phyloP scores from a whole-genome alignment of 1,140 invertebrate species.

The Drosophila kurseongensis region DNA sequence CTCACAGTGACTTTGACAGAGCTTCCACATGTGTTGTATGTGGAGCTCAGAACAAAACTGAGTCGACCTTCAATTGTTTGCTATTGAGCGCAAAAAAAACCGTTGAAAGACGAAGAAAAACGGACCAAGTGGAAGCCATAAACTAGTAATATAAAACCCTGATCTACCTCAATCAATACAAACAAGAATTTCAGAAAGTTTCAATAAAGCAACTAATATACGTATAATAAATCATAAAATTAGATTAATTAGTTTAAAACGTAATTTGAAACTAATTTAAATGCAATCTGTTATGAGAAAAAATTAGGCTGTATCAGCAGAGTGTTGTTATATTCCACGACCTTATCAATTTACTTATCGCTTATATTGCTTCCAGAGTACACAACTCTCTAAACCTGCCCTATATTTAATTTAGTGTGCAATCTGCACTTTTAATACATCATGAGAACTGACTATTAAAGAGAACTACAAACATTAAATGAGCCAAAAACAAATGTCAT shows the following conservation, averaged over 20 bases:
- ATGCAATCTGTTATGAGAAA: background rate
- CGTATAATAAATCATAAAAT: no score
- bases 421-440: conserved; percentile 1
- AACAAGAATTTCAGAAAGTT: no score
- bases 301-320: background rate
- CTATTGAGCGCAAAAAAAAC: conserved; percentile 15
- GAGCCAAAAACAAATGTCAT: conserved; percentile 15
- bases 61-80: conserved; percentile 17
- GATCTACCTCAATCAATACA: conserved; percentile 26
- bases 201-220: no score
- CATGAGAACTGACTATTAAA: conserved; percentile 7
- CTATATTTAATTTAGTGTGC: conserved; percentile 15
- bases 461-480: conserved; percentile 28
- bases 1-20: conserved; percentile 14
- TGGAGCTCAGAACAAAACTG: conserved; percentile 10
- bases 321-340: background rate
- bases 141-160: conserved; percentile 4
- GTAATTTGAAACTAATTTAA: background rate
- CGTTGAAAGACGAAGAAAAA: background rate
- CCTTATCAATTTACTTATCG: conserved; percentile 14
- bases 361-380: background rate
- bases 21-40: conserved; percentile 21
- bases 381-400: background rate
- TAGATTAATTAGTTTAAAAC: background rate
- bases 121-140: background rate